Evolutionary conservation across 2,797 vertebrate species (phyloP).

Genomic region (Acipenser ruthenus): DNA sequence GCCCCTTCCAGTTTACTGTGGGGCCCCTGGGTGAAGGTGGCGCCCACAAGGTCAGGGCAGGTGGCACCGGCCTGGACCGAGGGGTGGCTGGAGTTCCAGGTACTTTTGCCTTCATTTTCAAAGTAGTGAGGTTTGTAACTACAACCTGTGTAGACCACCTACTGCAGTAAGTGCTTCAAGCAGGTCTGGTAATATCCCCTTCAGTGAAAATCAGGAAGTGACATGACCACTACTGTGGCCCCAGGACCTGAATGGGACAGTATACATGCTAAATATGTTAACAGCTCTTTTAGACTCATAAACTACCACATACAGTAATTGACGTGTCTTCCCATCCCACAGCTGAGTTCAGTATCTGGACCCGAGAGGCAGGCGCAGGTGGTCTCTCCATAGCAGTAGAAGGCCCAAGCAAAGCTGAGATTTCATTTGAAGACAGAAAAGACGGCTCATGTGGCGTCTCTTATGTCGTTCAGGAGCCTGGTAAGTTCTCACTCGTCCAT

Average conservation of each 20-base stretch:
- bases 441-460: constrained; percentile 83
- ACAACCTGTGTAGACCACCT: too few species aligned
- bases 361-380: constrained; percentile 79
- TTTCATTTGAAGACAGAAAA: constrained; percentile 83
- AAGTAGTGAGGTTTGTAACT: neutral
- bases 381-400: constrained; percentile 86
- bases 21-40: constrained; percentile 87
- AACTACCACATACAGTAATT: too few species aligned
- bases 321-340: constrained; percentile 2
- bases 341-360: constrained; percentile 92
- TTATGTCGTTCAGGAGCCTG: constrained; percentile 81
- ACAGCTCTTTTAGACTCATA: too few species aligned
- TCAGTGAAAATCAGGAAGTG: too few species aligned
- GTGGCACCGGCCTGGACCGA: constrained; percentile 79
- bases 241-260: too few species aligned
- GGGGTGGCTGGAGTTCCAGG: constrained; percentile 78
- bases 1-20: constrained; percentile 93
- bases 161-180: too few species aligned
- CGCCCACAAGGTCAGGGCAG: constrained; percentile 82
- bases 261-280: too few species aligned
- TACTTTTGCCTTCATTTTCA: constrained; percentile 33
- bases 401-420: constrained; percentile 85
- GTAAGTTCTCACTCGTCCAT: constrained; percentile 39
- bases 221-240: too few species aligned
- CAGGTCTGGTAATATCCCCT: too few species aligned